These are phyloP conservation scores for Agapostemon virescens DNA, from an alignment of 2,888 invertebrate genomes.

Conservation along the genomic window DNA sequence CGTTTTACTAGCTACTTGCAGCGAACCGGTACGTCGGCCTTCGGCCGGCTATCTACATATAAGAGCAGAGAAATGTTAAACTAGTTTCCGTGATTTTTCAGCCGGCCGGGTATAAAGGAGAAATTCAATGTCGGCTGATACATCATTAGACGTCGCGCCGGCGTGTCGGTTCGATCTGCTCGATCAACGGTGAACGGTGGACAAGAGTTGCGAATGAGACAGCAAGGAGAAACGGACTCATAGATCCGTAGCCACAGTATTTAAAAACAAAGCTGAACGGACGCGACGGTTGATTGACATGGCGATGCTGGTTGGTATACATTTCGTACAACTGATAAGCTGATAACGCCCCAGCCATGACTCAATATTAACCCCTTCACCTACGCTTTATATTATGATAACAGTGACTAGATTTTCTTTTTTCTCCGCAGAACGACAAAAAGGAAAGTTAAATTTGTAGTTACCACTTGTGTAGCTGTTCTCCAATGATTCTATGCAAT, in stretches of 20 bases:
- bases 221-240: slow-evolving; percentile 23
- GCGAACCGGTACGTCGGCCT: slow-evolving; percentile 39
- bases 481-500: too few species aligned
- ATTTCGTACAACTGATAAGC: slow-evolving; percentile 4
- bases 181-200: slow-evolving; percentile 41
- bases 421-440: too few species aligned
- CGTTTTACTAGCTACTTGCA: slow-evolving; percentile 57
- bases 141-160: slow-evolving; percentile 74
- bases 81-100: slow-evolving; percentile 79
- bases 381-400: too few species aligned
- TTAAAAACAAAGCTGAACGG: slow-evolving; percentile 40
- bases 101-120: slow-evolving; percentile 78
- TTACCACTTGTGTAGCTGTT: too few species aligned
- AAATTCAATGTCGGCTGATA: slow-evolving; percentile 77
- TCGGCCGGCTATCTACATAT: slow-evolving; percentile 59
- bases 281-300: slow-evolving; percentile 60
- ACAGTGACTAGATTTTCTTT: too few species aligned
- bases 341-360: background rate
- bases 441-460: too few species aligned
- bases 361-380: too few species aligned
- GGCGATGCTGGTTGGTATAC: slow-evolving; percentile 75
- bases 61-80: slow-evolving; percentile 77
- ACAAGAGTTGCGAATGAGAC: slow-evolving; percentile 48
- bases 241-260: slow-evolving; percentile 27
- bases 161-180: slow-evolving; percentile 60